These are phyloP conservation scores for Atta texana DNA, from an alignment of 1,140 invertebrate genomes.

Conservation along the genomic window DNA sequence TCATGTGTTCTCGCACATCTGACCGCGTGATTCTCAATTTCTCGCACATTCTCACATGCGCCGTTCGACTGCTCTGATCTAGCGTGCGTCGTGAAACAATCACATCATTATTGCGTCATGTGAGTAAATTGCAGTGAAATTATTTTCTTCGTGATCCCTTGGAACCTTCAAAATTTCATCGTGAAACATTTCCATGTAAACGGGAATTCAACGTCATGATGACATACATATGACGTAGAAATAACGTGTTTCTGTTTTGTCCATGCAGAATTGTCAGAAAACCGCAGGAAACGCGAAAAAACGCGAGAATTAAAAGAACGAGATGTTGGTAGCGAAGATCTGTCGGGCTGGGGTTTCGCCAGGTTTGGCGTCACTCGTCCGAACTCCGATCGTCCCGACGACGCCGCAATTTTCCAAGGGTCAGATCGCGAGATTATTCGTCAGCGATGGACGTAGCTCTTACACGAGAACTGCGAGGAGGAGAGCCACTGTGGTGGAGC, in stretches of 20 bases:
- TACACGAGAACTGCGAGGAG: conserved; percentile 79
- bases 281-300: neutral
- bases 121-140: conserved; percentile 65
- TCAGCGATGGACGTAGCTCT: conserved; percentile 78
- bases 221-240: neutral
- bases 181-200: conserved; percentile 16
- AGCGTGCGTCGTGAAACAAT: conserved; percentile 42
- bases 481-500: conserved; percentile 84
- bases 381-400: conserved; percentile 65
- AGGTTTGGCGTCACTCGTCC: conserved; percentile 74
- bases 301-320: conserved; percentile 41
- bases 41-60: neutral
- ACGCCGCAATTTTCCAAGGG: conserved; percentile 72
- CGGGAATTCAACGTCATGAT: neutral
- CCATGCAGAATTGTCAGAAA: neutral
- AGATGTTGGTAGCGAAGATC: conserved; percentile 78
- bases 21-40: neutral
- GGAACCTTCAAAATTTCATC: conserved; percentile 4
- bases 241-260: conserved; percentile 35
- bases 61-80: no score
- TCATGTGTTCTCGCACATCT: neutral
- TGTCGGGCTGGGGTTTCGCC: conserved; percentile 79
- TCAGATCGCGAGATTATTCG: conserved; percentile 80
- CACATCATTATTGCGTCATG: conserved; percentile 63
- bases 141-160: neutral